Percentiles rank a stretch among this genome's conserved stretches.
Conservation (phyloP, 2,113 vertebrate species). For the Tetrao urogallus region DNA sequence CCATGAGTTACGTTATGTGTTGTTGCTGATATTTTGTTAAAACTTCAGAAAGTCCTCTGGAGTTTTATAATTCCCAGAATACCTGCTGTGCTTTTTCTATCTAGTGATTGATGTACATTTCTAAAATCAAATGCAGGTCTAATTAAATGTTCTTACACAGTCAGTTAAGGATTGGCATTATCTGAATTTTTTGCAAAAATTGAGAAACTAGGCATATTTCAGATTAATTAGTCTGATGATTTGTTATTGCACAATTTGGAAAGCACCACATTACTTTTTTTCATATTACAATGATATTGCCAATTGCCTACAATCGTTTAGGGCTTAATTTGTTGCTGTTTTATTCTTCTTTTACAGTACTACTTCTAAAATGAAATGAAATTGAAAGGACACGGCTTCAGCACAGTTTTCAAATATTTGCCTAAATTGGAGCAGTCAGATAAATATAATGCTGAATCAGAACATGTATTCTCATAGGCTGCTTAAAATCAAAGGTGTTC, state of each 20-base stretch:
- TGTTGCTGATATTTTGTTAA: not conserved
- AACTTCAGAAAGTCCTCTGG: not conserved
- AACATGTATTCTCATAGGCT: not conserved
- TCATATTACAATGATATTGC: not conserved
- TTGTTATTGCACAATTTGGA: not conserved
- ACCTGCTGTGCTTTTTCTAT: rapidly evolving
- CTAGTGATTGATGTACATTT: not conserved
- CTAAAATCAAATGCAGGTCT: not conserved
- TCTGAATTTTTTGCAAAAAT: not conserved
- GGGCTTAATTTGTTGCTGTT: not conserved
- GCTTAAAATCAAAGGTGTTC: not conserved
- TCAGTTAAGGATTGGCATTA: not conserved
- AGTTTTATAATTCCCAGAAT: not conserved
- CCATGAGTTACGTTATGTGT: not conserved
- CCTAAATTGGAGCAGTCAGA: not conserved
- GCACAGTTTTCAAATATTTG: not conserved
- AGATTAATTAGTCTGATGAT: not conserved
- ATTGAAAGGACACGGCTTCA: not conserved
- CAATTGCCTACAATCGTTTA: not conserved
- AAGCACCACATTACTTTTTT: not conserved
- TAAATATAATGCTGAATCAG: not conserved
- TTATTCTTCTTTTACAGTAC: not conserved
- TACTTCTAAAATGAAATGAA: not conserved
- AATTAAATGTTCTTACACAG: not conserved
- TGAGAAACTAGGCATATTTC: not conserved